A percentile compares a stretch with the other conserved stretches of the same genome.
Evolutionary conservation across 1,140 invertebrate genomes (phyloP).

Genomic region (Monomorium pharaonis): DNA sequence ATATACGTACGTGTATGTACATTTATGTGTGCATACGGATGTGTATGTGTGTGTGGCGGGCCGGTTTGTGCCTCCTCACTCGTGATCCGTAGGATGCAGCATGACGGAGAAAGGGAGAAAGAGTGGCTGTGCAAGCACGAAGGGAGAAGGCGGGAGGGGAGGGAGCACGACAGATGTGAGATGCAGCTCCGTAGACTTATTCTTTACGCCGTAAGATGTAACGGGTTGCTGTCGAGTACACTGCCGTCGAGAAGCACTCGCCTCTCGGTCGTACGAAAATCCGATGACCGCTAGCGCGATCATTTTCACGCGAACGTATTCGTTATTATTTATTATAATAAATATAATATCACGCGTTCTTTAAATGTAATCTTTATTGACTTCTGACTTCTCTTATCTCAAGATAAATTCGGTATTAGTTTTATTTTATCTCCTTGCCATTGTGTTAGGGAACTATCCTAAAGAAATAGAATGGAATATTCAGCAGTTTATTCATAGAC

Average conservation of each 20-base stretch:
- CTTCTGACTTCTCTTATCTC: neutral
- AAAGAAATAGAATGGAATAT: neutral
- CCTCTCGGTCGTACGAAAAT: constrained; percentile 8
- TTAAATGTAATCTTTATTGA: neutral
- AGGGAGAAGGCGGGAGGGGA: neutral
- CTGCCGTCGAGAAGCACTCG: constrained; percentile 23
- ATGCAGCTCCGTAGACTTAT: constrained; percentile 70
- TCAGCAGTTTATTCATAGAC: neutral
- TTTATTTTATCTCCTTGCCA: neutral
- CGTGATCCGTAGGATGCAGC: constrained; percentile 67
- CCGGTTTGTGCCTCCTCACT: constrained; percentile 74
- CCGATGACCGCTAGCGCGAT: neutral
- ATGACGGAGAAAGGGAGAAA: constrained; percentile 60
- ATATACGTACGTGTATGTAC: neutral
- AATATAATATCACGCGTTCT: neutral
- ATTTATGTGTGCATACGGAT: constrained; percentile 4
- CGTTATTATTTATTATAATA: neutral
- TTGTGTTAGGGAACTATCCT: neutral
- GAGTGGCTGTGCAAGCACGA: constrained; percentile 50
- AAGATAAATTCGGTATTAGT: constrained; percentile 3
- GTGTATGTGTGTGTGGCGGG: constrained; percentile 60
- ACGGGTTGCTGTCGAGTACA: constrained; percentile 64
- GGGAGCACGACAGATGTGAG: constrained; percentile 75
- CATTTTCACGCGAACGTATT: neutral
- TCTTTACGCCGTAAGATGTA: constrained; percentile 71